phyloP scores from a whole-genome alignment of 2,113 vertebrate genomes.

The Forbesichthys agassizii region DNA sequence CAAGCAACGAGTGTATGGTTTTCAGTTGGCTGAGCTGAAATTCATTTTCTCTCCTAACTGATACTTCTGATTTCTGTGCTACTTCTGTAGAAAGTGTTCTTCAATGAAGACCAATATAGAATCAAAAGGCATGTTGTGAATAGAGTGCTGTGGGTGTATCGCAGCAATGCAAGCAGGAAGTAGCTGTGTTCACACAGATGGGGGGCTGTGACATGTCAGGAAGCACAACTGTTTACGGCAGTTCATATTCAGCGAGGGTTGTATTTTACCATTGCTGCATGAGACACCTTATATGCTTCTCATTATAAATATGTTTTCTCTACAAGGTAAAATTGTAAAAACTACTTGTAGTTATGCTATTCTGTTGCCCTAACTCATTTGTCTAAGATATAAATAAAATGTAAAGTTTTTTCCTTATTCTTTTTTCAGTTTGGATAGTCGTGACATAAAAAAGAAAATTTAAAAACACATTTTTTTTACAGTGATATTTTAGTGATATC shows the following conservation, averaged over 20 bases:
- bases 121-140: constrained; percentile 39
- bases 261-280: neutral
- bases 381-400: no score
- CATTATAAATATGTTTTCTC: neutral
- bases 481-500: no score
- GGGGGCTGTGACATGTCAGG: neutral
- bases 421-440: no score
- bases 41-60: neutral
- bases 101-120: constrained; percentile 32
- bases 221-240: neutral
- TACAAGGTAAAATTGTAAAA: no score
- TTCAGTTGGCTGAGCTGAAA: constrained; percentile 21
- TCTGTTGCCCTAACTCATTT: no score
- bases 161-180: constrained; percentile 9
- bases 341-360: no score
- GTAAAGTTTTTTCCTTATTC: no score
- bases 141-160: constrained; percentile 20
- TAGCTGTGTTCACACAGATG: constrained; percentile 21
- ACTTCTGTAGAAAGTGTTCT: constrained; percentile 7
- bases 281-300: neutral
- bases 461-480: no score
- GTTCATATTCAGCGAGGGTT: neutral
- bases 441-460: no score
- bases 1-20: constrained; percentile 17
- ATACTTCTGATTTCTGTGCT: constrained; percentile 12